Conservation (phyloP, 2,888 invertebrate species). For the Busseola fusca region DNA sequence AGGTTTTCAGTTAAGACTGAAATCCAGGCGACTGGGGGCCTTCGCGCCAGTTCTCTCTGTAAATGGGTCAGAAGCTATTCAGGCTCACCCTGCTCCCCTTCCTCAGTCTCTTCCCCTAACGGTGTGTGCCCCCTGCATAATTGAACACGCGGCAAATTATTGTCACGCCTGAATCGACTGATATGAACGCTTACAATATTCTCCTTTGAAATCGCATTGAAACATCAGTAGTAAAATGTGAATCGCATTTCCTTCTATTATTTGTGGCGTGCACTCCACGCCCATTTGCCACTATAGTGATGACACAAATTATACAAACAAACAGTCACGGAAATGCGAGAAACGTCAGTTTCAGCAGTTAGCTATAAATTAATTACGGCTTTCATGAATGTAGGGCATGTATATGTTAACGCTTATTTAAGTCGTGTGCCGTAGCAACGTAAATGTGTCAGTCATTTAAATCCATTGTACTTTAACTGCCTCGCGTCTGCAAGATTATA, state of each 20-base stretch:
- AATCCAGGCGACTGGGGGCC: constrained; percentile 72
- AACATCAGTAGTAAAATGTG: constrained; percentile 20
- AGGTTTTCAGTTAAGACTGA: constrained; percentile 60
- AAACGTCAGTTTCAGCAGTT: constrained; percentile 26
- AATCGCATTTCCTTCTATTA: constrained; percentile 8
- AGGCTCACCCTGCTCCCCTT: constrained; percentile 68
- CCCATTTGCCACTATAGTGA: constrained; percentile 7
- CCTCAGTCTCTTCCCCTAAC: constrained; percentile 71
- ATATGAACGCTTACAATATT: constrained; percentile 71
- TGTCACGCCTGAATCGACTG: constrained; percentile 79
- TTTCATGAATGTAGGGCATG: constrained; percentile 20
- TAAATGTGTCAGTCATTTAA: constrained; percentile 63
- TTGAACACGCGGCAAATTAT: constrained; percentile 87
- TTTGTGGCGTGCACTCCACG: background rate
- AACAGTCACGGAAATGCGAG: constrained; percentile 8
- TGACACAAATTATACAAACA: constrained; percentile 16
- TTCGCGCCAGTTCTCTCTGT: constrained; percentile 79
- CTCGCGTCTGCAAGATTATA: constrained; percentile 68
- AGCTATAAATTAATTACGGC: constrained; percentile 37
- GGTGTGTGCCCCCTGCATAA: constrained; percentile 85
- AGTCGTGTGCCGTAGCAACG: constrained; percentile 34
- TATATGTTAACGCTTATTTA: constrained; percentile 36
- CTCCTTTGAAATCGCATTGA: constrained; percentile 63
- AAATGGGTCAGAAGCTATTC: constrained; percentile 88
- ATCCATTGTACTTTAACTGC: constrained; percentile 70